A percentile compares a stretch with the other conserved stretches of the same genome.
These are phyloP conservation scores for Garrulus glandarius DNA, from an alignment of 2,797 vertebrate genomes.

Conservation along the genomic window DNA sequence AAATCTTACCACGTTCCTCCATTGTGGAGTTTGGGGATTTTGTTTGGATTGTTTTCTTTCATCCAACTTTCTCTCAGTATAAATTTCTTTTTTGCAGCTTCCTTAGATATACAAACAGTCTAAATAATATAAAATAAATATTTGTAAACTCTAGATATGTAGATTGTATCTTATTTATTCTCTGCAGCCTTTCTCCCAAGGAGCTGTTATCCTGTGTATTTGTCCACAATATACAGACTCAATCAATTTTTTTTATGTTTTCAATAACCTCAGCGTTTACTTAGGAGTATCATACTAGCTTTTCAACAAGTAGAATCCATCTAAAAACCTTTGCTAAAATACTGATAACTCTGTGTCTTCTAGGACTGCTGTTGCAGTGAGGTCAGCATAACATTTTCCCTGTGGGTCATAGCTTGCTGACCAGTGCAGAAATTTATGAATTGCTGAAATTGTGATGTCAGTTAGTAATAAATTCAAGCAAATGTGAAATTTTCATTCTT, in stretches of 20 bases:
- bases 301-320: background rate
- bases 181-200: background rate
- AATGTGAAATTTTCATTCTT: background rate
- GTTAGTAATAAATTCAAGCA: constrained; percentile 20
- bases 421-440: constrained; percentile 42
- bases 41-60: background rate
- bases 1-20: background rate
- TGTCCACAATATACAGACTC: background rate
- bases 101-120: background rate
- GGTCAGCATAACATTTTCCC: constrained; percentile 20
- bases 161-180: background rate
- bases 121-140: constrained; percentile 11
- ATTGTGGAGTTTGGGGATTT: background rate
- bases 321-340: background rate
- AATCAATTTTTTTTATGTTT: background rate
- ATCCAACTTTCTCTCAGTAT: background rate
- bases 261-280: background rate
- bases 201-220: background rate
- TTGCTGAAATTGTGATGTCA: constrained; percentile 25
- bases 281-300: background rate
- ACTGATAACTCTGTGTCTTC: background rate
- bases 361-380: constrained; percentile 4
- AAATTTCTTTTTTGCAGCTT: background rate
- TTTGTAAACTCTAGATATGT: background rate
- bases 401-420: background rate